Conservation (phyloP, 1,140 invertebrate species). For the Aleiodes sp. region DNA sequence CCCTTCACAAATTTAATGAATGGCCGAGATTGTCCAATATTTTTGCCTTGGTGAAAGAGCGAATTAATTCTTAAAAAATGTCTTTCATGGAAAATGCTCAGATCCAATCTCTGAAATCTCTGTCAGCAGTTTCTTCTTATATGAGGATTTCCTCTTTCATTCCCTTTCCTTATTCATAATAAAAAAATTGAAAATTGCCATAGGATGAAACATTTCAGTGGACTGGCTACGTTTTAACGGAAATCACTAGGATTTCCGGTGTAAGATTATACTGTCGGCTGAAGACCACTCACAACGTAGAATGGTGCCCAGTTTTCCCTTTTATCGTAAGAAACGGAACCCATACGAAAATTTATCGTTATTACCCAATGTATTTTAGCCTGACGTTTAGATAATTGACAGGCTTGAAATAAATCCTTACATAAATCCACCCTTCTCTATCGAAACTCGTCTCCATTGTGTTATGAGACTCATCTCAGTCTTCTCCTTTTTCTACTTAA, state of each 20-base stretch:
- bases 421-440: constrained; percentile 27
- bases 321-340: background rate
- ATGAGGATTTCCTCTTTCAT: too few species aligned
- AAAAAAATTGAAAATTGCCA: background rate
- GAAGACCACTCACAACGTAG: background rate
- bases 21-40: too few species aligned
- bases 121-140: too few species aligned
- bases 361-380: constrained; percentile 28
- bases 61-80: too few species aligned
- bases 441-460: background rate
- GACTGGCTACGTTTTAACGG: background rate
- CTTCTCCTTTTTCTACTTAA: constrained; percentile 15
- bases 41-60: too few species aligned
- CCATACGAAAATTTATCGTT: constrained; percentile 31
- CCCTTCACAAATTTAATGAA: too few species aligned
- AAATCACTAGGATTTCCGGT: constrained; percentile 27
- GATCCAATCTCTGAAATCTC: too few species aligned
- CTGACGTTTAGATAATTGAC: constrained; percentile 34
- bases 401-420: constrained; percentile 26
- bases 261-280: constrained; percentile 19
- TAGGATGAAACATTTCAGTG: background rate
- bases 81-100: too few species aligned
- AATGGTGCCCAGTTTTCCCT: background rate
- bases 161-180: background rate
- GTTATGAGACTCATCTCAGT: background rate